phyloP scores from a whole-genome alignment of 2,888 invertebrate species.

The Pogonocherus hispidulus region DNA sequence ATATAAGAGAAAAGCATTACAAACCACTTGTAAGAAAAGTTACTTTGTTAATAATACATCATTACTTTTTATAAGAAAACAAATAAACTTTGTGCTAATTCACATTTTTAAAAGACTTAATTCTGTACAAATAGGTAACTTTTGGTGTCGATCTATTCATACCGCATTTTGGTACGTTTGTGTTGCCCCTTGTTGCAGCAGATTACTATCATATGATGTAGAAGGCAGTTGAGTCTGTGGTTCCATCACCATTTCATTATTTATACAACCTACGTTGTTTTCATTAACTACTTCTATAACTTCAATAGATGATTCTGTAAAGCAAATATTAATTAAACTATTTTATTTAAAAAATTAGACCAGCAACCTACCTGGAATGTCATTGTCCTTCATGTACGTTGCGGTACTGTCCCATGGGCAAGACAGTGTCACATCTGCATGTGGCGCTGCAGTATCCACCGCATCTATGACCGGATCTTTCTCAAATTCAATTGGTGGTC shows the following conservation, averaged over 20 bases:
- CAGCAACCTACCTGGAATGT: slow-evolving; percentile 11
- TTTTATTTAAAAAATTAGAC: no score
- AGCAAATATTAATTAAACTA: background rate
- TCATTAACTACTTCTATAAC: background rate
- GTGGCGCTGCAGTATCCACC: slow-evolving; percentile 30
- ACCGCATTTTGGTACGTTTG: background rate
- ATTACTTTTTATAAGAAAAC: no score
- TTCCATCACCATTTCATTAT: background rate
- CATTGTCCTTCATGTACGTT: slow-evolving; percentile 15
- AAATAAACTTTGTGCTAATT: background rate
- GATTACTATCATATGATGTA: background rate
- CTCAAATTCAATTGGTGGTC: slow-evolving; percentile 24
- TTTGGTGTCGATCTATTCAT: background rate
- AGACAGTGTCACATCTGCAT: slow-evolving; percentile 14
- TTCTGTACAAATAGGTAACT: no score
- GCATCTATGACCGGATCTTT: slow-evolving; percentile 32
- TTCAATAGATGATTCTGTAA: background rate
- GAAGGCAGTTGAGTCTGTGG: background rate
- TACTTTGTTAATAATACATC: no score
- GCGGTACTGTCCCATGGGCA: slow-evolving; percentile 29
- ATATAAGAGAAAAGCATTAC: background rate
- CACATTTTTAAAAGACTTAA: no score
- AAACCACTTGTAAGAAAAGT: no score
- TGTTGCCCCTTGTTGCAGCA: background rate
- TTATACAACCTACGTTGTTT: background rate